phyloP scores from a whole-genome alignment of 1,140 invertebrate genomes.

The Eubasilissa regina region DNA sequence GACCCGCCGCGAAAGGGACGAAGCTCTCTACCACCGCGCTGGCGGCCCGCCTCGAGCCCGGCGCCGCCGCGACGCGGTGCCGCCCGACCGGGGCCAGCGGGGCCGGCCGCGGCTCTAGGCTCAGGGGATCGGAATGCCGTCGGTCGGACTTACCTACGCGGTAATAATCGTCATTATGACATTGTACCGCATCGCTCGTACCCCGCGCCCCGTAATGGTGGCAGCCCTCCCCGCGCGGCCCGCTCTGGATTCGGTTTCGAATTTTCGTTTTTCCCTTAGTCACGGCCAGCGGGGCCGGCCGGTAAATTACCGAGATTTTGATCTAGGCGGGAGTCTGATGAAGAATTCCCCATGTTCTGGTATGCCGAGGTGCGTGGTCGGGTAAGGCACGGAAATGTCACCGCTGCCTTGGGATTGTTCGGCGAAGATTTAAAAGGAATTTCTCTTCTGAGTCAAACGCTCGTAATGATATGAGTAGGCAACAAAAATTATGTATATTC shows the following conservation, averaged over 20 bases:
- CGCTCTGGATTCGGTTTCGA: constrained; percentile 20
- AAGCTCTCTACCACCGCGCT: background rate
- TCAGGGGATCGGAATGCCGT: constrained; percentile 55
- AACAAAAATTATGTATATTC: too few relatives aligned
- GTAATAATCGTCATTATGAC: constrained; percentile 60
- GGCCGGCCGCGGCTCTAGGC: constrained; percentile 9
- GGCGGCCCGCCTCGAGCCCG: background rate
- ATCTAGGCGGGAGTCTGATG: constrained; percentile 20
- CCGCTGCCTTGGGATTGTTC: background rate
- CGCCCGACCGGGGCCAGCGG: too few relatives aligned
- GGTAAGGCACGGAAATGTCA: constrained; percentile 35
- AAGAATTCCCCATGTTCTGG: background rate
- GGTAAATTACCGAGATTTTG: constrained; percentile 37
- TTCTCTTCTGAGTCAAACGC: too few relatives aligned
- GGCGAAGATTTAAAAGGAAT: too few relatives aligned
- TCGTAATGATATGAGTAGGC: too few relatives aligned
- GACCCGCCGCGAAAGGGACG: too few relatives aligned
- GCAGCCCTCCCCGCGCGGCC: background rate
- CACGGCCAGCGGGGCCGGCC: constrained; percentile 16
- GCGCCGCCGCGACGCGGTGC: too few relatives aligned
- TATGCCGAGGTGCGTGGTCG: constrained; percentile 6
- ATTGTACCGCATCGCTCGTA: constrained; percentile 45
- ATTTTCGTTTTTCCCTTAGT: constrained; percentile 23
- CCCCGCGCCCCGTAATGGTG: constrained; percentile 18
- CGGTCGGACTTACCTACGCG: constrained; percentile 48